Evolutionary conservation across 2,797 vertebrate species (phyloP), one percentile per base, ranked within the genome.

Genomic region (Hydrophis major): DNA sequence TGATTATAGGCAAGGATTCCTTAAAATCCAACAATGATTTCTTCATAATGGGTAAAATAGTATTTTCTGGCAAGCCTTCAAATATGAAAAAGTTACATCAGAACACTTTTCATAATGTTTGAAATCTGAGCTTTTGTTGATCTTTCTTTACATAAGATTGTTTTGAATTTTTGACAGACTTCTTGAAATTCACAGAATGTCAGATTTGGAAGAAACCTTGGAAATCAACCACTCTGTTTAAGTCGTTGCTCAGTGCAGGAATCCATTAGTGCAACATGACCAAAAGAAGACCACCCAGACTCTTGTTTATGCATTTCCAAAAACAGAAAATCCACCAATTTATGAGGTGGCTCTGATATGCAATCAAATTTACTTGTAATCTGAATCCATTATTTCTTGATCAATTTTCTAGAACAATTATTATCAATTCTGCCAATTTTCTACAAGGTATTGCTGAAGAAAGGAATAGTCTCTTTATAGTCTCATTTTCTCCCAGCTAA

Each of bases 11-110:
- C 32, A 98, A 93, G 16, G 94, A 96, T 91, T 96, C 96, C 92
- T 96, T 97, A 94, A 98, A 97, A 74, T 97, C 94, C 53, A 90
- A 74, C 88, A 98, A 95, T 2, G 96, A 96, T 47, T 96, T 95
- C 90, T 97, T 97, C 55, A 97, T 94, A 83, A 89, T 66, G 25
- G 74, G 61, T 2, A 97, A 93, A 87, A 97, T 92, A 66, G 96
- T 93, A 87, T 97, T 98, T 94, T 95, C 96, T 87, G 97, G 97
- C 92, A 98, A 95, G 78, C 97, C 97, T 98, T 86, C 16, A 94
- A 94, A 88, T 61, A 93, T 53, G 55, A 91, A 93, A 88, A 86
- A 50, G 10, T 56, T 50, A 74, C 16, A 86, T 91, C 78, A 95
- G 74, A 91, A 89, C 61, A 88, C 28, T 53, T 50, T 42, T 88